Base-by-base conservation (phyloP, 64 coral and sea anemone genomes). In the Cladopsammia gracilis region DNA sequence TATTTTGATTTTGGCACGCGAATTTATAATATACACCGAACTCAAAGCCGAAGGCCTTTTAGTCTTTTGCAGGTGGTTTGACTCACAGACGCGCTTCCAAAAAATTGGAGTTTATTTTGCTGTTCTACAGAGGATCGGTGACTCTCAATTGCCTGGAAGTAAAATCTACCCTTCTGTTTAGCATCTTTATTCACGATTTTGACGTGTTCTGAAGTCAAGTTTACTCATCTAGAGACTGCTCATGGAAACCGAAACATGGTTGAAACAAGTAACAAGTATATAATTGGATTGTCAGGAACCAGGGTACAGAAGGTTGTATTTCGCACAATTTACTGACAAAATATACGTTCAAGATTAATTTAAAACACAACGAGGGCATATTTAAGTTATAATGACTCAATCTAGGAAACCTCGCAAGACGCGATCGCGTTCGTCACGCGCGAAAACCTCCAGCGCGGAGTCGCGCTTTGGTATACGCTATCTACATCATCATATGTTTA, bases 401-500 rank as follows among this genome's bases (percentile, higher is more conserved):
- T 67, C 62, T 8, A 79, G 66, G 80, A 98, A 91, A 76, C 46
- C 92, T 54, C 92, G 92, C 14, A 98, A 87, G 59, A 81, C 87
- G 44, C 92, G 88, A 25, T 67, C 92, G 50, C 92, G 96, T 22
- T 91, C 88, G 53, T 86, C 93, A 57, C 91, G 79, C 87, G 86
- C 58, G 53, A 89, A 79, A 93, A 76, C 44, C n/a, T 42, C 90
- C 22, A 86, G 86, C 57, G 85, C 82, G 72, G 69, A 92, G 16
- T 96, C 90, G 71, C 85, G 96, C 66, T 98, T 98, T 89, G 96
- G 96, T 83, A 98, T 94, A 83, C 96, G 96, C 24, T 98, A 98
- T 60, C 65, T 98, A 7, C 96, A 98, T 88, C 93, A 98, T 98
- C 96, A 98, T 46, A 98, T 98, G 96, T 98, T 98, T 64, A 71